A percentile compares a stretch with the other conserved stretches of the same genome.
Evolutionary conservation across 2,888 invertebrate genomes (phyloP).

Genomic region (Hermodice carunculata): DNA sequence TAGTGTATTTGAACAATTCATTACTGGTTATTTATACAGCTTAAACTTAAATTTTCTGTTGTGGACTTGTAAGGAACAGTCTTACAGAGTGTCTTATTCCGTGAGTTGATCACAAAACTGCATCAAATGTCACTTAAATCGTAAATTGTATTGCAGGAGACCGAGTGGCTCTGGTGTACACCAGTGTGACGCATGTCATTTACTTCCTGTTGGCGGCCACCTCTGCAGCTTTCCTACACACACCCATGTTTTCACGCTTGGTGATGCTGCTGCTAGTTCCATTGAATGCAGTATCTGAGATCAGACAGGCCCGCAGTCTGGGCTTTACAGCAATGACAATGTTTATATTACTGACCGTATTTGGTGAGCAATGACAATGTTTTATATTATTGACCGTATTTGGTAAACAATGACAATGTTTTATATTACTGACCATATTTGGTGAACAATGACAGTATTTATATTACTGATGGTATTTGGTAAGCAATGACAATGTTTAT

Average conservation of each 20-base stretch:
- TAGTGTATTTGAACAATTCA: no score
- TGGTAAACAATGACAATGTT: constrained; percentile 34
- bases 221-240: constrained; percentile 58
- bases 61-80: no score
- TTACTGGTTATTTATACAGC: no score
- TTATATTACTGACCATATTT: not conserved
- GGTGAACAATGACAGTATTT: constrained; percentile 33
- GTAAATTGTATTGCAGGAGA: constrained; percentile 58
- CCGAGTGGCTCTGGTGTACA: constrained; percentile 51
- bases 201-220: constrained; percentile 59
- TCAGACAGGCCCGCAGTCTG: constrained; percentile 47
- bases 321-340: constrained; percentile 54
- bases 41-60: no score
- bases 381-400: not conserved
- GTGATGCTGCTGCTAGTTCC: constrained; percentile 53
- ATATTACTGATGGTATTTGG: constrained; percentile 5
- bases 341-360: constrained; percentile 47
- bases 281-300: constrained; percentile 56
- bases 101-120: not conserved
- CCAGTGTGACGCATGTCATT: constrained; percentile 54
- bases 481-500: no score
- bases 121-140: not conserved
- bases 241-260: constrained; percentile 52
- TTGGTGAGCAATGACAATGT: constrained; percentile 37
- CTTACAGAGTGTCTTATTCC: not conserved